Base-by-base conservation (phyloP, 2,113 vertebrate species). In the Aleadryas rufinucha region DNA sequence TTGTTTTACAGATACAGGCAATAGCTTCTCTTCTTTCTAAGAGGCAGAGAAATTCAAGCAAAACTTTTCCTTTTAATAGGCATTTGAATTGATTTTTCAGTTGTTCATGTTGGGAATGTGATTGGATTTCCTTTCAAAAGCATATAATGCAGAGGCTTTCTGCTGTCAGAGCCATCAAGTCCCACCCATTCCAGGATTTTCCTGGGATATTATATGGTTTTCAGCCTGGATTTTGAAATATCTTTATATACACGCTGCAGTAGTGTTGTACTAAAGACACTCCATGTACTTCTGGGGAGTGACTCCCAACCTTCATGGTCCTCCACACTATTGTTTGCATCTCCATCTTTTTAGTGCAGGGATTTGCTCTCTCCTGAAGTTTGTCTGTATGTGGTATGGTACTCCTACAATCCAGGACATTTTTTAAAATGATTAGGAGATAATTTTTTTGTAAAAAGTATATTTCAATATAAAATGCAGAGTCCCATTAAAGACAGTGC, bases 221-320 rank as follows among this genome's bases (percentile, higher is more conserved):
- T 69, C 41, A 74, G 3, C 18, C 28, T 91, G 28, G 44, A 21
- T 82, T 84, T 33, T 42, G n/a, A 90, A 57, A 54, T 28, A 13
- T n/a, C 13, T n/a, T n/a, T n/a, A n/a, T n/a, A n/a, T n/a, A n/a
- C n/a, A n/a, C 7, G 1, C 31, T 78, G 24, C 66, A 42, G 20
- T 47, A 28, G 14, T 84, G 17, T 50, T 87, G 27, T 52, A 33
- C 21, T 65, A 41, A 78, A 39, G 42, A 1, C 41, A 33, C 19
- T 87, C 21, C 23, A 17, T 52, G 4, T 80, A 15, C 4, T 54
- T 63, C 37, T 33, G 33, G 37, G 23, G 37, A 79, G 42, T 74
- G 56, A 30, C 23, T 72, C 24, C 35, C 30, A 52, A 0, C n/a
- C 6, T 10, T 13, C 49, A 3, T 4, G 7, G 10, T 69, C 49